Evolutionary conservation across 1,140 invertebrate genomes (phyloP), one percentile per base, ranked within the genome.

Genomic region (Drosophila sucinea): DNA sequence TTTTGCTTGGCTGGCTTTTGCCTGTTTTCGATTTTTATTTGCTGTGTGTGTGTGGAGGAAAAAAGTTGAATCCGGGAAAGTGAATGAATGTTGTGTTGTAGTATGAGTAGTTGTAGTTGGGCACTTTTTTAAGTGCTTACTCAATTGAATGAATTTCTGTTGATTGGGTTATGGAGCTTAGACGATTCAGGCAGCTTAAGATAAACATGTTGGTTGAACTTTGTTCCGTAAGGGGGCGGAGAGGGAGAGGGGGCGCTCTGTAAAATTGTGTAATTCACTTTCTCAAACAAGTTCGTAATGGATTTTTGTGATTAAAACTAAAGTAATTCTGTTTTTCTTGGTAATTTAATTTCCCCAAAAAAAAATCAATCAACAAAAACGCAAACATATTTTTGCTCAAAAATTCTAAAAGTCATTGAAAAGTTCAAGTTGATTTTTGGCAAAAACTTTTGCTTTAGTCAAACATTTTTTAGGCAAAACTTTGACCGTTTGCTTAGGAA

Each of bases 371-470:
- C 44, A 61, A 51, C 70, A 32, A 63, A 44, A 55, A 41, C 44
- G 47, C 70, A 70, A 84, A 85, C 80, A 77, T 66, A 51, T 51
- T 51, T 51, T 51, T 23, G 74, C 81, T 81, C 67, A 76, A 64
- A 66, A 77, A 84, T 85, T 77, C 70, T 67, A 67, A 84, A 84
- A 84, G 81, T 77, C 81, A 85, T 85, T 73, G 63, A 10, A 74
- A 85, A 84, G 77, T 84, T 81, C 41, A 68, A 85, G 77, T 81
- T 85, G 73, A 64, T 70, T 66, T 57, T 32, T 3, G 23, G 17
- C 17, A 17, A 30, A 54, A 82, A 82, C 71, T 87, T 85, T 79
- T 51, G 44, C 44, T 51, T 8, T 7, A 27, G 7, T 51, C 25
- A 27, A 23, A 47, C 17, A 47, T 47, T 47, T 25, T 25, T 47